These are phyloP conservation scores for Pseudanteris insignis DNA, from an alignment of 2,888 invertebrate genomes.

Conservation along the genomic window DNA sequence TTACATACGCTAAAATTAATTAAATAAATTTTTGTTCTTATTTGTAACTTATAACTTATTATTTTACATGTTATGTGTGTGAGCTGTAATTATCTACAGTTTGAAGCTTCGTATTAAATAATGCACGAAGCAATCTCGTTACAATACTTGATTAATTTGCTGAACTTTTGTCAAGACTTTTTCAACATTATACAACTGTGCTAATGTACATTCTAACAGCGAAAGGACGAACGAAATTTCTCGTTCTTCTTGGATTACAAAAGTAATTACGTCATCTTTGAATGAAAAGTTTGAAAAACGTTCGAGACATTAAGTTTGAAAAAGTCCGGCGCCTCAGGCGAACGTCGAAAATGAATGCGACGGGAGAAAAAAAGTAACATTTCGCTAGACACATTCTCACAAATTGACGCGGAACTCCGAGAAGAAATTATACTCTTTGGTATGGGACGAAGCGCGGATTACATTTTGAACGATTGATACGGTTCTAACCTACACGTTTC, in stretches of 20 bases:
- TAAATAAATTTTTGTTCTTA: too few relatives aligned
- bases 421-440: conserved; percentile 13
- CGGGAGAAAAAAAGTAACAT: conserved; percentile 30
- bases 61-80: too few relatives aligned
- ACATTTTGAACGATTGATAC: conserved; percentile 35
- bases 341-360: conserved; percentile 33
- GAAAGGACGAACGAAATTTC: conserved; percentile 15
- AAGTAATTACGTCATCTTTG: conserved; percentile 16
- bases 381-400: conserved; percentile 21
- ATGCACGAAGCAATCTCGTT: too few relatives aligned
- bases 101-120: too few relatives aligned
- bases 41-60: too few relatives aligned
- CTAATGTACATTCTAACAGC: conserved; percentile 15
- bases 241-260: conserved; percentile 19
- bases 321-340: conserved; percentile 22
- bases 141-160: not conserved
- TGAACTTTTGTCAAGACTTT: conserved; percentile 10
- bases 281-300: conserved; percentile 14
- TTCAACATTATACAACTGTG: conserved; percentile 10
- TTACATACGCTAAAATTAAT: too few relatives aligned
- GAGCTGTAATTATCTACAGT: too few relatives aligned
- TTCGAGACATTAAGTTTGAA: conserved; percentile 14
- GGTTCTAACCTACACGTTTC: conserved; percentile 25
- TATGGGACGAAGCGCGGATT: conserved; percentile 28
- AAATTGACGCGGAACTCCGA: too few relatives aligned